These are phyloP conservation scores for Halictus quadricinctus DNA, from an alignment of 2,888 invertebrate species.

Conservation along the genomic window DNA sequence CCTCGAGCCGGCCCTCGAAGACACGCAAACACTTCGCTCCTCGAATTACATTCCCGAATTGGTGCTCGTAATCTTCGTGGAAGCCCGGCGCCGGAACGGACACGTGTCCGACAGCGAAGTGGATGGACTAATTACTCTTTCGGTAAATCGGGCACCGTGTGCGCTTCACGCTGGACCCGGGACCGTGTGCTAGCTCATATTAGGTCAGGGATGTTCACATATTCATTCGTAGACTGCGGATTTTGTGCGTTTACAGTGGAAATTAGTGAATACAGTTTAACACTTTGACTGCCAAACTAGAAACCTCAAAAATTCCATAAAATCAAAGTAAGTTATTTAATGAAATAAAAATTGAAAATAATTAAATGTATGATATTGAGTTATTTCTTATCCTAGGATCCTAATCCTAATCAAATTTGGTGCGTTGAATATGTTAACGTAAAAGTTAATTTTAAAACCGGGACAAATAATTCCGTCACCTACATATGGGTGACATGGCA, in stretches of 20 bases:
- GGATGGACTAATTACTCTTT: conserved; percentile 38
- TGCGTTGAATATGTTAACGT: no score
- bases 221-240: background rate
- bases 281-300: no score
- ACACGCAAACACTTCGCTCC: conserved; percentile 72
- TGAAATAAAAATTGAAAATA: no score
- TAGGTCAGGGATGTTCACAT: background rate
- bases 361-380: no score
- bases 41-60: conserved; percentile 76
- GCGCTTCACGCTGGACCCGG: background rate
- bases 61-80: conserved; percentile 63
- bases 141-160: background rate
- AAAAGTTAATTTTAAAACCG: no score
- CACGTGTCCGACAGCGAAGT: conserved; percentile 43
- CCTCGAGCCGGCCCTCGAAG: conserved; percentile 61
- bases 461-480: no score
- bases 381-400: no score
- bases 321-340: no score
- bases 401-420: no score
- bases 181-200: background rate
- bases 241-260: background rate
- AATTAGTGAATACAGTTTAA: no score
- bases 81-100: conserved; percentile 27
- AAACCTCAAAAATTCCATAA: no score
- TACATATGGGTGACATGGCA: no score